These are phyloP conservation scores for Tridacna crocea DNA, from an alignment of 2,888 invertebrate genomes.

Conservation along the genomic window DNA sequence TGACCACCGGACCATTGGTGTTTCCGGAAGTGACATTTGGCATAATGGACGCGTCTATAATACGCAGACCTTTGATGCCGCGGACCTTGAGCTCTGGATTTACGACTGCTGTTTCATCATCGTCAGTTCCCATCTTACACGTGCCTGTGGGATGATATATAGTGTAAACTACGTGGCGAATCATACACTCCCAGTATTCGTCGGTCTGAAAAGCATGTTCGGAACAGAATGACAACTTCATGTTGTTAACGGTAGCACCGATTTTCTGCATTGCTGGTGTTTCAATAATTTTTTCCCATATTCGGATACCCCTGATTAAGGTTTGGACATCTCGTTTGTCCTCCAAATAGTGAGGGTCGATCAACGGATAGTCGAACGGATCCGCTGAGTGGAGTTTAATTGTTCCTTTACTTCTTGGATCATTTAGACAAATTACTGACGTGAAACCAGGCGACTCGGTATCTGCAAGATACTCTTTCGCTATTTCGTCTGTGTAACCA, in stretches of 20 bases:
- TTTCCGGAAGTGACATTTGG: constrained; percentile 55
- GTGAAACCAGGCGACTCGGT: constrained; percentile 75
- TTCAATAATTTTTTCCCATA: constrained; percentile 43
- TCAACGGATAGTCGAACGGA: constrained; percentile 91
- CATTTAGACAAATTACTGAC: constrained; percentile 37
- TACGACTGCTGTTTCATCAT: constrained; percentile 87
- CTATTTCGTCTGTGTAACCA: constrained; percentile 41
- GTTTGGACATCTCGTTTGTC: constrained; percentile 86
- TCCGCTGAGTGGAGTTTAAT: constrained; percentile 91
- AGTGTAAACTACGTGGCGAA: constrained; percentile 42
- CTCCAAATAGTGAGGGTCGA: constrained; percentile 95
- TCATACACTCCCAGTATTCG: constrained; percentile 61
- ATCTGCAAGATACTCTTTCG: constrained; percentile 26
- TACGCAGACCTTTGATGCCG: constrained; percentile 45
- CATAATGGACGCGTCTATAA: constrained; percentile 54
- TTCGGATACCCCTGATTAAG: constrained; percentile 42
- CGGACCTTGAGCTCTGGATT: constrained; percentile 85
- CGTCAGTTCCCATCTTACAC: constrained; percentile 88
- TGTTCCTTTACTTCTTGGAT: constrained; percentile 90
- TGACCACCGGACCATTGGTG: constrained; percentile 48
- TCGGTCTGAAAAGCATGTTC: constrained; percentile 49
- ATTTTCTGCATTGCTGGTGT: constrained; percentile 52
- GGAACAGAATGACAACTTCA: constrained; percentile 48
- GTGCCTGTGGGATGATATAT: constrained; percentile 89
- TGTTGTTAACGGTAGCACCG: constrained; percentile 37